phyloP scores from a whole-genome alignment of 2,888 invertebrate species.

The Anaspis maculata region DNA sequence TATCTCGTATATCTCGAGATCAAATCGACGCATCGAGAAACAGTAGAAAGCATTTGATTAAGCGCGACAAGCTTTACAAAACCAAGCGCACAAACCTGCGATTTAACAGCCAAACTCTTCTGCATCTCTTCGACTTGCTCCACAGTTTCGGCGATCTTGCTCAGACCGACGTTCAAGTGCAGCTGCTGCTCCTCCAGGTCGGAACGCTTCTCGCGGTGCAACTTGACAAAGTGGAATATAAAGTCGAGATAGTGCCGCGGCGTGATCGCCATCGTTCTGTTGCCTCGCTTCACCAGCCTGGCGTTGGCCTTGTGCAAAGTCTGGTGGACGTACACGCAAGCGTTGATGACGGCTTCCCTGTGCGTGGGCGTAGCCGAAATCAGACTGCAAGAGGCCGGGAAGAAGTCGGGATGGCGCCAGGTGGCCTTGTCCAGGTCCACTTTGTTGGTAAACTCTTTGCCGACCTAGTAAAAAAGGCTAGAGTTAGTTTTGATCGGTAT shows the following conservation, averaged over 20 bases:
- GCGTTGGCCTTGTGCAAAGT: constrained; percentile 93
- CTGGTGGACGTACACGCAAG: constrained; percentile 96
- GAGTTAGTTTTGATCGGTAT: too few species aligned
- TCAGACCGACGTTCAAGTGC: constrained; percentile 95
- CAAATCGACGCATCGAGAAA: too few species aligned
- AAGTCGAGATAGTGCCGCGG: constrained; percentile 97
- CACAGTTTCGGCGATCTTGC: constrained; percentile 98
- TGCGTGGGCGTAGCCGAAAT: constrained; percentile 69
- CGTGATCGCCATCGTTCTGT: constrained; percentile 94
- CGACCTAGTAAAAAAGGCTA: too few species aligned
- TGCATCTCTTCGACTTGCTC: constrained; percentile 99
- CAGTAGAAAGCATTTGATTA: too few species aligned
- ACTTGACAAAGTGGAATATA: constrained; percentile 96
- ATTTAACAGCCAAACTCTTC: constrained; percentile 94
- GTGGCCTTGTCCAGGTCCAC: constrained; percentile 85
- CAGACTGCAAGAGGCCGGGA: constrained; percentile 79
- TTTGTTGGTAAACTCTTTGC: constrained; percentile 91
- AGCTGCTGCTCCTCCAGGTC: constrained; percentile 98
- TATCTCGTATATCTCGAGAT: too few species aligned
- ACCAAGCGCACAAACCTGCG: constrained; percentile 50
- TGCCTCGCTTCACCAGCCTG: constrained; percentile 82
- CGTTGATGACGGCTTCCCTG: constrained; percentile 96
- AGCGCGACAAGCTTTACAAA: too few species aligned
- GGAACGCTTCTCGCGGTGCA: constrained; percentile 95
- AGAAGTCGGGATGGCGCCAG: constrained; percentile 82